Percentiles rank a stretch among this genome's conserved stretches.
Conservation (phyloP, 2,797 vertebrate species). For the Coccyzus lansbergi region DNA sequence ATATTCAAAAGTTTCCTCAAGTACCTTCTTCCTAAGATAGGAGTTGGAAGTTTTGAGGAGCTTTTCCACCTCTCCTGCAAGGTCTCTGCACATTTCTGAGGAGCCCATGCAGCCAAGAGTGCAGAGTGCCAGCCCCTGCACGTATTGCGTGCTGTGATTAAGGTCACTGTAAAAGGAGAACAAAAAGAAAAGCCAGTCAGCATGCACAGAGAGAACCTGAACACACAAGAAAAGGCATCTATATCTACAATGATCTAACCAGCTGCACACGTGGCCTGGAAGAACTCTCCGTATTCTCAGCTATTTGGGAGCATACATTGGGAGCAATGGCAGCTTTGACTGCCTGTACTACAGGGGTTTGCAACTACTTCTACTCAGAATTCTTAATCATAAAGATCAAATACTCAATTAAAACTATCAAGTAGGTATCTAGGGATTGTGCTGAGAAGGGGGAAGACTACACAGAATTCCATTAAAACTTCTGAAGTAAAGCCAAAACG, state of each 20-base stretch:
- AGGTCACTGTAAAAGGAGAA: slow-evolving; percentile 87
- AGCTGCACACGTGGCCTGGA: neutral
- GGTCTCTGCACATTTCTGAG: slow-evolving; percentile 98
- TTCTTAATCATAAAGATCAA: neutral
- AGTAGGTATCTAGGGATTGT: neutral
- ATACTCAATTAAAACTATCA: neutral
- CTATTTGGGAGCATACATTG: neutral
- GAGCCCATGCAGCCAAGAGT: slow-evolving; percentile 99
- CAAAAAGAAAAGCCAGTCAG: neutral
- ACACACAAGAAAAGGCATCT: neutral
- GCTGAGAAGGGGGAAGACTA: neutral
- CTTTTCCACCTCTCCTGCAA: slow-evolving; percentile 98
- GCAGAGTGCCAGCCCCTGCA: slow-evolving; percentile 97
- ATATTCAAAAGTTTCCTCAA: neutral
- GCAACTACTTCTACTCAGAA: neutral
- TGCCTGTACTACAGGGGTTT: neutral
- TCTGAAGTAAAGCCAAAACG: neutral
- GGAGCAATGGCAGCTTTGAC: neutral
- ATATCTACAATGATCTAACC: neutral
- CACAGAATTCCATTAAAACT: neutral
- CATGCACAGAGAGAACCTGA: neutral
- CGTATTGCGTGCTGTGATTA: slow-evolving; percentile 99
- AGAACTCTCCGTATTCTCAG: neutral
- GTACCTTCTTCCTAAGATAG: slow-evolving; percentile 99
- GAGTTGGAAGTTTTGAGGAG: slow-evolving; percentile 99